Evolutionary conservation across 1,140 invertebrate genomes (phyloP), one percentile per base, ranked within the genome.

Genomic region (Procambarus clarkii): DNA sequence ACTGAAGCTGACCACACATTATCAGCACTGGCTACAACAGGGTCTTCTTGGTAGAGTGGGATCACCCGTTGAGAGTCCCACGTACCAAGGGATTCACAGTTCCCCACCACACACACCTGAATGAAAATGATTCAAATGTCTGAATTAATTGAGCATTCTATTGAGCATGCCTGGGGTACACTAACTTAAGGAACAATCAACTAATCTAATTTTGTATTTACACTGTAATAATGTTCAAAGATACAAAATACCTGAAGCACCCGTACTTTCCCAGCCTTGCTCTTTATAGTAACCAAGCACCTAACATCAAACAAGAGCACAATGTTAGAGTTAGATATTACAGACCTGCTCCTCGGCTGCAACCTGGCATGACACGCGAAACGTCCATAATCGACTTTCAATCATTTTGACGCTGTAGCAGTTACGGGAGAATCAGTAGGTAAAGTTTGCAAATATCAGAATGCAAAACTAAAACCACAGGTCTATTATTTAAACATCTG

Each of bases 81-180:
- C 87, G 94, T 94, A 46, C 96, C 96, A 2, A 96, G 93, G 71
- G 94, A 92, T 2, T 93, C 91, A 93, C 94, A 94, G 92, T 95
- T 94, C 24, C 96, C 96, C 24, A 95, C 94, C n/a, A 96, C 94
- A 93, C 95, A 95, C 50, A 92, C 83, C 91, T 92, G 86, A 3
- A 77, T 0, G 2, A 24, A 15, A 21, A n/a, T 64, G 13, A 64
- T 21, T 64, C 5, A 13, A 18, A 24, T 24, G 24, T n/a, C n/a
- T 44, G 24, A 4, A 24, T n/a, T 24, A 24, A 11, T 24, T n/a
- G 18, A 13, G 24, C 13, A 44, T 4, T 44, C n/a, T 44, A 76
- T 76, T 76, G 8, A 8, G 44, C n/a, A 13, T 24, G 8, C 9
- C 5, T 24, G 11, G 34, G 34, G 34, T 34, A 34, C 34, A 34